Base-by-base conservation (phyloP, 2,888 invertebrate species). In the Poecilus cupreus region DNA sequence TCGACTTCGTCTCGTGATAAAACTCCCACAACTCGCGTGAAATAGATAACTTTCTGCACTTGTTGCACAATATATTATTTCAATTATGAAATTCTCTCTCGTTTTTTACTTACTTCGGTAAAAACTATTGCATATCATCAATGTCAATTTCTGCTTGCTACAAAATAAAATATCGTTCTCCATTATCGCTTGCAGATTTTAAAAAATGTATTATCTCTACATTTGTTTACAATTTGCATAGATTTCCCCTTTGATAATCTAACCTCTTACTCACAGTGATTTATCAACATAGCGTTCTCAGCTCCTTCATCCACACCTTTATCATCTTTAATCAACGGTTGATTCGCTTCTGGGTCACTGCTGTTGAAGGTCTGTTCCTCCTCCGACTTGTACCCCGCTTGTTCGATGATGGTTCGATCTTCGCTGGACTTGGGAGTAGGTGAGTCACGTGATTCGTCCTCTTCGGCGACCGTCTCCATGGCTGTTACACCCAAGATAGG, bases 381-480 rank as follows among this genome's bases (percentile, higher is more conserved):
- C 8, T 75, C 79, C 1, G 70, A 76, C 46, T 82, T 77, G 22
- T 82, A 68, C n/a, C 81, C 83, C 78, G 43, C 83, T 83, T 24
- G 83, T 83, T 89, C 89, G 32, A 89, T 87, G 6, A 87, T 88
- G 26, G 89, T 89, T 85, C 88, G 88, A 70, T 88, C 89, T 43
- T 89, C 88, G 3, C 64, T 68, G 3, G 89, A 88, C 84, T 88
- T 89, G 1, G 88, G 88, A 5, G 87, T 88, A 43, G 87, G 86
- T 82, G 87, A 88, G 39, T 88, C 89, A 81, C 88, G 87, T 1
- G 89, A 88, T 83, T 90, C 89, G 72, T 89, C 89, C 82, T 89
- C 89, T 85, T 90, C 89, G 43, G 87, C 87, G 13, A 90, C 85
- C 4, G 89, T 88, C 83, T 89, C 89, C 89, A 89, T 90, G 24